Percentiles rank a stretch among this genome's conserved stretches.
These are phyloP conservation scores for Synanthedon formicaeformis DNA, from an alignment of 2,888 invertebrate genomes.

Conservation along the genomic window DNA sequence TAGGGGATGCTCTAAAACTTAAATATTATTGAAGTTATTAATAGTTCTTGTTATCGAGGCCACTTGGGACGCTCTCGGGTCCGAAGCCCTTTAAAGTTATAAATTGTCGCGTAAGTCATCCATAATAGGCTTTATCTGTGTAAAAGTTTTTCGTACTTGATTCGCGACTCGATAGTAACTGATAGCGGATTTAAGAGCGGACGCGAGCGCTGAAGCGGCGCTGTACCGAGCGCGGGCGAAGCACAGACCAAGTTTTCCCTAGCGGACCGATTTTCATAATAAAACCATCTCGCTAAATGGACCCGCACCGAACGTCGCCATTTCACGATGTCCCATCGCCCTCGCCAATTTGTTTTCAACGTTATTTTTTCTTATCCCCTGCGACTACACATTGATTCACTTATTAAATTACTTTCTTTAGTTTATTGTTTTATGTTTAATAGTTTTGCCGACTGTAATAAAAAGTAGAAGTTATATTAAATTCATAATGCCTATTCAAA, in stretches of 20 bases:
- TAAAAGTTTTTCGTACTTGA: slow-evolving; percentile 1
- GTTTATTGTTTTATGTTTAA: neutral
- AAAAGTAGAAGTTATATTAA: no score
- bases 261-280: slow-evolving; percentile 50
- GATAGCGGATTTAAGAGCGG: neutral
- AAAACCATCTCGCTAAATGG: slow-evolving; percentile 52
- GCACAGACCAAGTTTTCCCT: slow-evolving; percentile 15
- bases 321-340: slow-evolving; percentile 23
- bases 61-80: neutral
- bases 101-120: slow-evolving; percentile 4
- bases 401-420: slow-evolving; percentile 6
- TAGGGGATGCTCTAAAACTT: neutral
- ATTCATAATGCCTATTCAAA: no score
- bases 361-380: slow-evolving; percentile 16
- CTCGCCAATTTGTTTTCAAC: slow-evolving; percentile 40
- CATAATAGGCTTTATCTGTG: slow-evolving; percentile 4
- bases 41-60: neutral
- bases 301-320: slow-evolving; percentile 30
- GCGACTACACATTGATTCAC: slow-evolving; percentile 28
- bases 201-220: slow-evolving; percentile 4
- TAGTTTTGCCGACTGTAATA: no score
- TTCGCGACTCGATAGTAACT: neutral
- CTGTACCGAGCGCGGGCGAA: slow-evolving; percentile 7
- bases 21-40: neutral
- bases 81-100: slow-evolving; percentile 5